These are phyloP conservation scores for Leptogaster cylindrica DNA, from an alignment of 2,888 invertebrate genomes.

Conservation along the genomic window DNA sequence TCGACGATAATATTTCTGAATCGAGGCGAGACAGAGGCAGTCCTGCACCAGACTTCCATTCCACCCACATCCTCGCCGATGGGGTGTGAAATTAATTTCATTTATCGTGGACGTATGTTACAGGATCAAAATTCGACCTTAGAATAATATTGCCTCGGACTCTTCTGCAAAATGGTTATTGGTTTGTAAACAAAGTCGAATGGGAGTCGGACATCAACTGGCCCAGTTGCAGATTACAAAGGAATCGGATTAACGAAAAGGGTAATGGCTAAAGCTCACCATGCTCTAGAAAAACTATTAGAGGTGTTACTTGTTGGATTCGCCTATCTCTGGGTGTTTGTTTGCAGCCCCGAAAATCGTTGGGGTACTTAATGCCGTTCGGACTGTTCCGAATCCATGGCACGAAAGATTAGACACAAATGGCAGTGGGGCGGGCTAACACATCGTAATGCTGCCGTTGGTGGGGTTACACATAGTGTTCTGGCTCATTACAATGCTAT, in stretches of 20 bases:
- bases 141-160: conserved; percentile 11
- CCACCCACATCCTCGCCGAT: neutral
- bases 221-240: neutral
- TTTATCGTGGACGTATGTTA: conserved; percentile 20
- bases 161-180: conserved; percentile 5
- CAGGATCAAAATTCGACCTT: conserved; percentile 24
- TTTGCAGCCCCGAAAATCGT: conserved; percentile 12
- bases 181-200: neutral
- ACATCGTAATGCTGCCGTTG: no score
- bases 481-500: conserved; percentile 20
- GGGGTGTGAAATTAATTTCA: conserved; percentile 28
- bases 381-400: neutral
- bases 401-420: neutral
- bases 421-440: neutral
- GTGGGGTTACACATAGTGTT: neutral
- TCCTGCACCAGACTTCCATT: neutral
- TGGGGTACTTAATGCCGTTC: conserved; percentile 27
- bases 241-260: conserved; percentile 3
- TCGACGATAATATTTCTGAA: conserved; percentile 8
- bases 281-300: conserved; percentile 24
- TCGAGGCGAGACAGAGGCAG: neutral
- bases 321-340: conserved; percentile 13
- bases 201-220: neutral
- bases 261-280: neutral
- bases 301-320: conserved; percentile 26